These are phyloP conservation scores for Ochropleura plecta DNA, from an alignment of 2,888 invertebrate species.

Conservation along the genomic window DNA sequence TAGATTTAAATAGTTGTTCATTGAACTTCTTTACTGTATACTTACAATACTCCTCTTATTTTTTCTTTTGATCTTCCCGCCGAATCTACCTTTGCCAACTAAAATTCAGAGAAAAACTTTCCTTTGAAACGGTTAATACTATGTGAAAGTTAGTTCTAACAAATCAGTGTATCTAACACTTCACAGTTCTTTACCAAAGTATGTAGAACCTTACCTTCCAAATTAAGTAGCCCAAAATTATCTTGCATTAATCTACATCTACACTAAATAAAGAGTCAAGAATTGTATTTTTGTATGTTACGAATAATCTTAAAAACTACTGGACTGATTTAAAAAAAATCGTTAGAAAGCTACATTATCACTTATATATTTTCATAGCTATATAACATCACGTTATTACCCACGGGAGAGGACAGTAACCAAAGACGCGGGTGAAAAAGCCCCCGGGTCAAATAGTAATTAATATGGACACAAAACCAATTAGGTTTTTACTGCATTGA, in stretches of 20 bases:
- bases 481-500: not conserved
- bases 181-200: not conserved
- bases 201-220: not conserved
- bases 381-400: too few species aligned
- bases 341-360: too few species aligned
- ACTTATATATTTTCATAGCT: too few species aligned
- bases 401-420: too few species aligned
- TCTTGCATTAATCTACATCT: not conserved
- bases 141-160: not conserved
- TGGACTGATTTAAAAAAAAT: too few species aligned
- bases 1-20: slow-evolving; percentile 1
- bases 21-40: slow-evolving; percentile 9
- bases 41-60: not conserved
- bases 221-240: not conserved
- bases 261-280: too few species aligned
- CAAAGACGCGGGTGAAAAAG: too few species aligned
- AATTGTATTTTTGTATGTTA: too few species aligned
- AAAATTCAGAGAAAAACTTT: not conserved
- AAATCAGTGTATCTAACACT: not conserved
- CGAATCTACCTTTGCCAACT: not conserved
- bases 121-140: not conserved
- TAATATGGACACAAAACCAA: not conserved
- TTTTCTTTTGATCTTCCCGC: slow-evolving; percentile 1
- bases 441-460: not conserved
- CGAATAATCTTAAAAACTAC: too few species aligned